phyloP scores from a whole-genome alignment of 1,140 invertebrate species.

The Monochamus saltuarius region DNA sequence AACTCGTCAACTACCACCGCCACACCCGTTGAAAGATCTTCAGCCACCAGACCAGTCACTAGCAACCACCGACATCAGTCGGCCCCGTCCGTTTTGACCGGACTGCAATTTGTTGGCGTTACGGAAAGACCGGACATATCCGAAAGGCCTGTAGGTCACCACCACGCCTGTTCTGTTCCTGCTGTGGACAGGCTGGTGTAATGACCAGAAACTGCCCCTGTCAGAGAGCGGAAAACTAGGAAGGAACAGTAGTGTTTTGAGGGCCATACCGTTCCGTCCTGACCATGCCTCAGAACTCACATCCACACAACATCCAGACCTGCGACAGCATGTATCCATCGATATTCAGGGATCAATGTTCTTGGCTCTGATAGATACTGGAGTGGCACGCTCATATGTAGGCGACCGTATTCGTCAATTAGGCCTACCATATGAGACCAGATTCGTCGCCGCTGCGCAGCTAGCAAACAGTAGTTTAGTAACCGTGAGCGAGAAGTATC shows the following conservation, averaged over 20 bases:
- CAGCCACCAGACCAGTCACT: not conserved
- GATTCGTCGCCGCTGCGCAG: no score
- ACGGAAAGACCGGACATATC: not conserved
- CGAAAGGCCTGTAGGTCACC: not conserved
- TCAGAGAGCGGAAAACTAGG: no score
- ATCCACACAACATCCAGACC: not conserved
- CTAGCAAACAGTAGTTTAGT: no score
- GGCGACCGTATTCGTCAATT: no score
- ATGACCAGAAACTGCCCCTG: no score
- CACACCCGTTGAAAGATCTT: no score
- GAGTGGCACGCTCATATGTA: conserved; percentile 1
- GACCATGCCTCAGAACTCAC: not conserved
- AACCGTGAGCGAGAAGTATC: no score
- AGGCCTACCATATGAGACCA: no score
- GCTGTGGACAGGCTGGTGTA: not conserved
- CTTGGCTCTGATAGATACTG: conserved; percentile 13
- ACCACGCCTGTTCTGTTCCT: conserved; percentile 2
- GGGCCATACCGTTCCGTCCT: not conserved
- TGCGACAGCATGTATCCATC: not conserved
- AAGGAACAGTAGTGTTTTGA: not conserved
- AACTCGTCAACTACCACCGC: not conserved
- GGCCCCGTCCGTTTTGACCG: not conserved
- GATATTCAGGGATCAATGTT: not conserved
- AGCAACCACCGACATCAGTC: not conserved
- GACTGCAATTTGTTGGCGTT: not conserved